phyloP scores from a whole-genome alignment of 2,888 invertebrate genomes.

The Nomada lathburiana region DNA sequence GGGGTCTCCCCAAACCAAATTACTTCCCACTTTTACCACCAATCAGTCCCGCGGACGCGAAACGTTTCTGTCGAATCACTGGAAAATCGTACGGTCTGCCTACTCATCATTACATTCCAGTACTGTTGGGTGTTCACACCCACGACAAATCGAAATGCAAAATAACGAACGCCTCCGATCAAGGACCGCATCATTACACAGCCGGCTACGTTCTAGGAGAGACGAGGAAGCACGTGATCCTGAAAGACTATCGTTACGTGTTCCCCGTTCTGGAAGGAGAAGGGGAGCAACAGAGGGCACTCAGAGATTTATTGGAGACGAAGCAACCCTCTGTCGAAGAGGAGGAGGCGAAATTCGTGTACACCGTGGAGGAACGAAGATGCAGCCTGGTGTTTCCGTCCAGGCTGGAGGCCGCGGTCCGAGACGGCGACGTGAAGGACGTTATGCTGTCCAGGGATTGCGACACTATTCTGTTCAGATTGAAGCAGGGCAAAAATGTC shows the following conservation, averaged over 20 bases:
- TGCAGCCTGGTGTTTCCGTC: constrained; percentile 91
- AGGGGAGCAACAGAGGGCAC: constrained; percentile 88
- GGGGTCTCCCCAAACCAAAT: constrained; percentile 92
- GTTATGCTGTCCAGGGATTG: constrained; percentile 91
- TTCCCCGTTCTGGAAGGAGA: constrained; percentile 90
- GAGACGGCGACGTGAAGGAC: constrained; percentile 91
- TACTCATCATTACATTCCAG: constrained; percentile 92
- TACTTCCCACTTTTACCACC: constrained; percentile 93
- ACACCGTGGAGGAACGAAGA: constrained; percentile 90
- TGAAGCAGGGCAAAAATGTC: constrained; percentile 91
- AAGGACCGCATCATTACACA: constrained; percentile 87
- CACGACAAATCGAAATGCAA: constrained; percentile 86
- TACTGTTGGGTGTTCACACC: constrained; percentile 86
- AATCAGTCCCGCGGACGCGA: constrained; percentile 93
- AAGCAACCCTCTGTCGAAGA: constrained; percentile 86
- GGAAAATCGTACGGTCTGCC: constrained; percentile 91
- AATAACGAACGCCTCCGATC: constrained; percentile 88
- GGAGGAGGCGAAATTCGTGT: constrained; percentile 88
- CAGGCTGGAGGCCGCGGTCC: constrained; percentile 90
- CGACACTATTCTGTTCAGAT: constrained; percentile 90
- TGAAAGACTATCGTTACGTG: constrained; percentile 90
- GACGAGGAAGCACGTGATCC: constrained; percentile 88
- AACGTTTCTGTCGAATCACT: constrained; percentile 91
- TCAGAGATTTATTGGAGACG: constrained; percentile 87
- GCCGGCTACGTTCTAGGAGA: constrained; percentile 88